A percentile compares a stretch with the other conserved stretches of the same genome.
Conservation (phyloP, 64 coral and sea anemone species). For the Dendronephthya gigantea region DNA sequence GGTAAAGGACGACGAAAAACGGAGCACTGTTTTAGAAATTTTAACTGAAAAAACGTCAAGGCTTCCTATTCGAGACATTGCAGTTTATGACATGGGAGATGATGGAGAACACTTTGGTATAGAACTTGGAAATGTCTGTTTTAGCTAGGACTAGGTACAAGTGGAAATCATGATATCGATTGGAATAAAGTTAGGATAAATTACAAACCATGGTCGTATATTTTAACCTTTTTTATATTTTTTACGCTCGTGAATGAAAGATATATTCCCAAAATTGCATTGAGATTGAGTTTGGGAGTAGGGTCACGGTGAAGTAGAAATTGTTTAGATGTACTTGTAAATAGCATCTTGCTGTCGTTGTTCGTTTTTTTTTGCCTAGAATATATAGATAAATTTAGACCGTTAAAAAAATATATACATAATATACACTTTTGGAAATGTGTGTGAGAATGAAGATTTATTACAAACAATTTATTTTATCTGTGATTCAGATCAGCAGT, state of each 20-base stretch:
- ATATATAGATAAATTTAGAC: no score
- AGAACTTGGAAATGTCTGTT: neutral
- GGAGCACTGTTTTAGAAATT: neutral
- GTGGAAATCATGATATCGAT: neutral
- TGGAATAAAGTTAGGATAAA: neutral
- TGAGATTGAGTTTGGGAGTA: neutral
- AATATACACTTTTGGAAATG: no score
- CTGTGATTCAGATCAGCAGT: no score
- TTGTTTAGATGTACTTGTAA: no score
- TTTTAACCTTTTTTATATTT: neutral
- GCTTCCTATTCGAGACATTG: neutral
- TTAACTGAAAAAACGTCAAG: neutral
- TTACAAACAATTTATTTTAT: no score
- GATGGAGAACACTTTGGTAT: neutral
- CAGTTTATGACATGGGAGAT: neutral
- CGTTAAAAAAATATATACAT: no score
- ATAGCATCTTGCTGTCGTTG: no score
- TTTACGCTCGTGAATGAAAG: neutral
- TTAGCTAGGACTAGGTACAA: neutral
- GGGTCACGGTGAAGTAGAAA: no score
- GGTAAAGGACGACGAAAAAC: neutral
- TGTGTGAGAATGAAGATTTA: no score
- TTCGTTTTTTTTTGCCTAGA: no score
- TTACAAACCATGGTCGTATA: neutral
- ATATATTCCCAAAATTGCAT: neutral